Percentiles rank a stretch among this genome's conserved stretches.
Conservation (phyloP, 1,140 invertebrate genomes). For the Tetramorium parvispinum region DNA sequence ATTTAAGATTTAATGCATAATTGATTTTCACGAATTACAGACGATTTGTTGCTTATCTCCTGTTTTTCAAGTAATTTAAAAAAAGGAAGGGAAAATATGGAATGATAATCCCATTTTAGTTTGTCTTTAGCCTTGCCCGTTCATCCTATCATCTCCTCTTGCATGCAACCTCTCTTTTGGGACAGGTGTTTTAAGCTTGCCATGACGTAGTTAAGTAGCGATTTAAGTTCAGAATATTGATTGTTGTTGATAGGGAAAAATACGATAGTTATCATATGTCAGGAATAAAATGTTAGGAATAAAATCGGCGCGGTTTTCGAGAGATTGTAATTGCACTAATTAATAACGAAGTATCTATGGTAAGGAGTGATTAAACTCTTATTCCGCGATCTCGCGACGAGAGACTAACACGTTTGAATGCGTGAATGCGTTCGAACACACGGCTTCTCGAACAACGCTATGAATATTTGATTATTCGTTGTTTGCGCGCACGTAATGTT, state of each 20-base stretch:
- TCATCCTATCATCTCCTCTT: slow-evolving; percentile 1
- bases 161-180: slow-evolving; percentile 2
- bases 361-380: background rate
- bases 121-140: background rate
- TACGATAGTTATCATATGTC: slow-evolving; percentile 13
- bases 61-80: slow-evolving; percentile 6
- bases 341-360: background rate
- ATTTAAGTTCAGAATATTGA: slow-evolving; percentile 43
- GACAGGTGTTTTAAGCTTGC: slow-evolving; percentile 29
- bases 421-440: background rate
- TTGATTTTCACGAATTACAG: background rate
- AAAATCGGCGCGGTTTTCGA: slow-evolving; percentile 14
- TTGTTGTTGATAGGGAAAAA: background rate
- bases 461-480: slow-evolving; percentile 1
- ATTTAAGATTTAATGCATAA: background rate
- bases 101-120: background rate
- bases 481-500: background rate
- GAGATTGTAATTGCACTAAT: slow-evolving; percentile 1
- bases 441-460: background rate
- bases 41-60: background rate
- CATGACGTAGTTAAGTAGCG: slow-evolving; percentile 52
- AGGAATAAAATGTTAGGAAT: slow-evolving; percentile 5
- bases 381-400: slow-evolving; percentile 28
- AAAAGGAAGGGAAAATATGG: background rate
- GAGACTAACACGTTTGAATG: background rate